Percentiles rank a stretch among this genome's conserved stretches.
phyloP scores from a whole-genome alignment of 2,113 vertebrate species.

The Bubo blakistoni region DNA sequence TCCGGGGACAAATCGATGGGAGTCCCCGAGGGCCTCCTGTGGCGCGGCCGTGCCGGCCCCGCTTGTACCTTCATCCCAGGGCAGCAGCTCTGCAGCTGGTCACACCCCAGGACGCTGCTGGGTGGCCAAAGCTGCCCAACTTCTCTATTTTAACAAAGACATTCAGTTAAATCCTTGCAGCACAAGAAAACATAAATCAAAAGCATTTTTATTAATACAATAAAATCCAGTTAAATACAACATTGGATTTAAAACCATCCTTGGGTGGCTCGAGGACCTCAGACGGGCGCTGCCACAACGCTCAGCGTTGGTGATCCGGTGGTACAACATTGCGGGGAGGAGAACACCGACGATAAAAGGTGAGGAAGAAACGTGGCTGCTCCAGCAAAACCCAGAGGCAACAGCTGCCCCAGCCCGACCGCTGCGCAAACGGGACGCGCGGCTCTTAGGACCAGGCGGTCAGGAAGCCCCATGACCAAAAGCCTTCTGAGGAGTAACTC shows the following conservation, averaged over 20 bases:
- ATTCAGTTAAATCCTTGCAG: neutral
- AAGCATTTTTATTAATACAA: neutral
- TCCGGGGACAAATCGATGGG: neutral
- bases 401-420: neutral
- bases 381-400: neutral
- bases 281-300: rapidly evolving
- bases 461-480: neutral
- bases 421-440: rapidly evolving
- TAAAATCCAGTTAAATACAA: neutral
- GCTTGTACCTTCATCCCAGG: neutral
- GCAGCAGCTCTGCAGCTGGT: neutral
- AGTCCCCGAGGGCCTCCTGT: no score
- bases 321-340: rapidly evolving
- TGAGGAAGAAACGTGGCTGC: neutral
- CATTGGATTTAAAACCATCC: neutral
- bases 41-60: neutral
- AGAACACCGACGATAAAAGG: rapidly evolving
- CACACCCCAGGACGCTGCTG: rapidly evolving
- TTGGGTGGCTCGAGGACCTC: no score
- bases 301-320: rapidly evolving
- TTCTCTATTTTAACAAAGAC: neutral
- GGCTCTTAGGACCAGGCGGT: neutral
- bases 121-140: neutral
- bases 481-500: neutral
- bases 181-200: neutral